Evolutionary conservation across 1,140 invertebrate genomes (phyloP).

Genomic region (Heliothis subflexa): DNA sequence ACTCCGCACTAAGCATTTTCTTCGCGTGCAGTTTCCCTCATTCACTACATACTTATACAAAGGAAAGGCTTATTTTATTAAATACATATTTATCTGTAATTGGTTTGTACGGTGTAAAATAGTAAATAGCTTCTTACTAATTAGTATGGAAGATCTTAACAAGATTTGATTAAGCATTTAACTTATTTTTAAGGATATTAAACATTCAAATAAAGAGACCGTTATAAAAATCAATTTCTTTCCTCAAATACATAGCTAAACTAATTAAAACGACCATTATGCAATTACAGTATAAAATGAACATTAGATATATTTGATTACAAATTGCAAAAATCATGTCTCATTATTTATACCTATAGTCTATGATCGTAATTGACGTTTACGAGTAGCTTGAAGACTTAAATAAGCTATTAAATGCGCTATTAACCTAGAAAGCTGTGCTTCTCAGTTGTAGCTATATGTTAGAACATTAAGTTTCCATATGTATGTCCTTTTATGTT

Average conservation of each 20-base stretch:
- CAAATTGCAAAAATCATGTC: background rate
- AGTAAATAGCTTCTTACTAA: no score
- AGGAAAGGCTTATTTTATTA: no score
- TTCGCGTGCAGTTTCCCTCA: no score
- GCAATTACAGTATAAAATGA: slow-evolving; percentile 11
- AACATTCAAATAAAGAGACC: background rate
- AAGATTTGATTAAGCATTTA: background rate
- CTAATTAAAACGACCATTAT: background rate
- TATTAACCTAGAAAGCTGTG: slow-evolving; percentile 17
- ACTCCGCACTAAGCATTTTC: no score
- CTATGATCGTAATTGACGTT: slow-evolving; percentile 8
- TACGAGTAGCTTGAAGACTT: background rate
- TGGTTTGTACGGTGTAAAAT: no score
- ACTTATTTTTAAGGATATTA: background rate
- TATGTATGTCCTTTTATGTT: background rate
- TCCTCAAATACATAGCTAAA: background rate
- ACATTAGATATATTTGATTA: background rate
- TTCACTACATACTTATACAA: no score
- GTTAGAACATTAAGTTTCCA: background rate
- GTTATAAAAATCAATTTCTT: no score
- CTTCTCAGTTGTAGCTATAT: background rate
- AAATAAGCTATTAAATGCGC: no score
- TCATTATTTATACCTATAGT: background rate
- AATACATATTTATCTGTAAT: no score
- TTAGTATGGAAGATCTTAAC: background rate